These are phyloP conservation scores for Calephelis nemesis DNA, from an alignment of 1,140 invertebrate genomes.

Conservation along the genomic window DNA sequence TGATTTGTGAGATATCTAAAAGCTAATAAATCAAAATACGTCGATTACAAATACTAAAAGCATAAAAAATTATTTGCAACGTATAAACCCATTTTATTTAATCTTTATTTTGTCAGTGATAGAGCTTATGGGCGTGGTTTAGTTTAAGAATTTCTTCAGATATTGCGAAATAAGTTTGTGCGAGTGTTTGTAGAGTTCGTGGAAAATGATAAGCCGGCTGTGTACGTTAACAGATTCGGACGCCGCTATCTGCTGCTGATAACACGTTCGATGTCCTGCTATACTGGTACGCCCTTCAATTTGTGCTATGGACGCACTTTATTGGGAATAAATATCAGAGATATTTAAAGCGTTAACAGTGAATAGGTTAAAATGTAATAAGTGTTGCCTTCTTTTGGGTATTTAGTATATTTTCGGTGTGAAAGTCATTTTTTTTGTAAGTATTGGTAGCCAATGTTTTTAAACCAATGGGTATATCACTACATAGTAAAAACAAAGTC, in stretches of 20 bases:
- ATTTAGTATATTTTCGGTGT: no score
- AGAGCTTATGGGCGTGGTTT: not conserved
- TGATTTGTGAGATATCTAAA: no score
- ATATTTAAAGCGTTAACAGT: no score
- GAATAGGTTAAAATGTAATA: no score
- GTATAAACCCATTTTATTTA: not conserved
- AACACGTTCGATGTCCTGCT: constrained; percentile 37
- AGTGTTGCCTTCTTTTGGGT: not conserved
- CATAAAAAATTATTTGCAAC: not conserved
- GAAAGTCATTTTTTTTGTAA: no score
- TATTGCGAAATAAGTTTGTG: constrained; percentile 53
- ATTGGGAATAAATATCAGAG: not conserved
- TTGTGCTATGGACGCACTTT: not conserved
- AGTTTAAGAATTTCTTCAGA: constrained; percentile 5
- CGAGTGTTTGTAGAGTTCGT: constrained; percentile 64
- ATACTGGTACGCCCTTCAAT: constrained; percentile 7
- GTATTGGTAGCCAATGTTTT: no score
- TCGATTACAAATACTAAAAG: no score
- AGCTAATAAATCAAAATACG: no score
- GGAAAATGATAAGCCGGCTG: constrained; percentile 61
- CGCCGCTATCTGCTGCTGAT: constrained; percentile 56
- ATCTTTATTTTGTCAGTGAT: not conserved
- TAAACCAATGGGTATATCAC: no score
- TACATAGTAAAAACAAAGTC: no score
- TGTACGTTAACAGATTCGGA: constrained; percentile 50